A percentile compares a stretch with the other conserved stretches of the same genome.
Conservation (phyloP, 2,797 vertebrate species). For the Hyperoplus lanceolatus region DNA sequence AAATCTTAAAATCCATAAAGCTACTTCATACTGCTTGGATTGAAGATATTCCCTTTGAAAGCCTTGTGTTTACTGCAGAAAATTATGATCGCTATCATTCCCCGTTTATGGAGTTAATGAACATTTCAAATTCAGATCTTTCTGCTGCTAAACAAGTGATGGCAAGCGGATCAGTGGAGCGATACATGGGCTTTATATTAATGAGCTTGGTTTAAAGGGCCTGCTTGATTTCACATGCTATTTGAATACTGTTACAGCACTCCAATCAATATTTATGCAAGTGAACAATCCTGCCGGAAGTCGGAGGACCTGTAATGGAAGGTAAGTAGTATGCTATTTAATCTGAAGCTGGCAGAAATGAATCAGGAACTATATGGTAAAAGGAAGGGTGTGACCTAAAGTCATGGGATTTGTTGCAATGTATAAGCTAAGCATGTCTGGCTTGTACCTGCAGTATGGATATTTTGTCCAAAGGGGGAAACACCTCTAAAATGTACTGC, state of each 20-base stretch:
- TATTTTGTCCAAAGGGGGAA: too few relatives aligned
- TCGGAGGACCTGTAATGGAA: conserved; percentile 49
- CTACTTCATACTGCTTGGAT: conserved; percentile 8
- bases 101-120: conserved; percentile 1
- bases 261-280: conserved; percentile 66
- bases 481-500: too few relatives aligned
- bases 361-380: conserved; percentile 22
- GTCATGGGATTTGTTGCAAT: too few relatives aligned
- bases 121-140: conserved; percentile 36
- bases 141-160: conserved; percentile 58
- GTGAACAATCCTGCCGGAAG: conserved; percentile 53
- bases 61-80: conserved; percentile 8
- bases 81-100: conserved; percentile 41
- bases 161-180: conserved; percentile 50
- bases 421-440: too few relatives aligned
- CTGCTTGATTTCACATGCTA: conserved; percentile 46
- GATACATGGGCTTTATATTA: conserved; percentile 48
- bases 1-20: conserved; percentile 6
- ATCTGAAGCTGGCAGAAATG: conserved; percentile 50
- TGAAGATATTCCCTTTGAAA: conserved; percentile 8
- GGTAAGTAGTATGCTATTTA: conserved; percentile 55
- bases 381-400: conserved; percentile 28
- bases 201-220: conserved; percentile 45
- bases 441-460: too few relatives aligned
- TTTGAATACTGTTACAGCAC: conserved; percentile 49